Evolutionary conservation across 2,888 invertebrate genomes (phyloP), one percentile per base, ranked within the genome.

Genomic region (Hypena proboscidalis): DNA sequence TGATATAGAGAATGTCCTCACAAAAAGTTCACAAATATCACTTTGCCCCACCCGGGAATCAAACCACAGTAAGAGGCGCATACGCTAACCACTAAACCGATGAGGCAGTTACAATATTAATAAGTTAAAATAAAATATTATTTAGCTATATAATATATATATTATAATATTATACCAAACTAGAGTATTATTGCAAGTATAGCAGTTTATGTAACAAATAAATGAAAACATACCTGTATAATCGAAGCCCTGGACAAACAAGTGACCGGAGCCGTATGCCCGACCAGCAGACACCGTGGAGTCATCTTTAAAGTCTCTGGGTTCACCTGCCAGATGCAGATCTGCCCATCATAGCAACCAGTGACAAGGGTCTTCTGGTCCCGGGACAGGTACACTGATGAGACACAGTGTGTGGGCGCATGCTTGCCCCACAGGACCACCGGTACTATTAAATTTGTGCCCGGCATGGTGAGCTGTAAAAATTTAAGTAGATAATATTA

Each of bases 271-370:
- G 98, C 97, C 0, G 98, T 96, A 70, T 99, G 99, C 0, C 99
- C 99, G 30, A 99, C 97, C 33, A 93, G 90, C 63, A 99, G 92
- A 83, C 97, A 98, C 43, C 97, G 92, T 0, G 99, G 99, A 5
- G 95, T 96, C 94, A 99, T 96, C 93, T 97, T 95, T 50, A 97
- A 80, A 0, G 95, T 94, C 57, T 95, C 94, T 0, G 96, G 95
- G 61, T 97, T 95, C 1, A 81, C 81, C 73, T 91, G 93, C 99
- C 99, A 99, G 34, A 99, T 93, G 77, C 98, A 98, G 66, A 99
- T 97, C 85, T 99, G 99, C 3, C 99, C 99, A 90, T 99, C 99
- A 74, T 98, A 97, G 83, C 98, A 98, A 19, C 99, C 99, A 1
- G 99, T 99, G 30, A 98, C 96, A 30, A 99, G 92, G 5, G 97